Evolutionary conservation across 1,140 invertebrate genomes (phyloP).

Genomic region (Caenorhabditis briggsae): DNA sequence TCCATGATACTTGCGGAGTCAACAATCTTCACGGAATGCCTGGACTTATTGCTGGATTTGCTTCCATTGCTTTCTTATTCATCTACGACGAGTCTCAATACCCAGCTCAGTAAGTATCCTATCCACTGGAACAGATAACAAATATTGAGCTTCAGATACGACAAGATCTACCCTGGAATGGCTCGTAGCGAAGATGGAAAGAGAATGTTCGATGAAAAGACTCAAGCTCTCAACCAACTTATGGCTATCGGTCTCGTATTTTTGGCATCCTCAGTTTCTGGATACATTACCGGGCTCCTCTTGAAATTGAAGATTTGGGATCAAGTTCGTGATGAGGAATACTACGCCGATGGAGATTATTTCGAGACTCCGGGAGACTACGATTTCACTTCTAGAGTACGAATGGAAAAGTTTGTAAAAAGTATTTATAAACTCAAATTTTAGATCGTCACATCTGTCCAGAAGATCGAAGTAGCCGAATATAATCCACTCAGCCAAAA

Average conservation of each 20-base stretch:
- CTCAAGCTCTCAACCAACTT: constrained; percentile 72
- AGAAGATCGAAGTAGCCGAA: constrained; percentile 67
- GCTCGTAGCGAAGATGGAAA: constrained; percentile 3
- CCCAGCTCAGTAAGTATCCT: constrained; percentile 35
- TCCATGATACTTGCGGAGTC: constrained; percentile 94
- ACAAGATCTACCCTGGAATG: constrained; percentile 61
- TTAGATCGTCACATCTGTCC: constrained; percentile 65
- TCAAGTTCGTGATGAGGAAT: constrained; percentile 74
- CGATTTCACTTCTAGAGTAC: constrained; percentile 75
- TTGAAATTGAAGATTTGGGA: constrained; percentile 71
- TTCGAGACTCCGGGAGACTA: constrained; percentile 76
- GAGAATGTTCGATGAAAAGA: constrained; percentile 10
- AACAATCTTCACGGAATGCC: constrained; percentile 97
- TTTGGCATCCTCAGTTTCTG: constrained; percentile 69
- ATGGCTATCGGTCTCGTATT: constrained; percentile 70
- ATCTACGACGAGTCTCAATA: constrained; percentile 48
- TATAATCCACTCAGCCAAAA: constrained; percentile 63
- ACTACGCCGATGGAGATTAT: constrained; percentile 73
- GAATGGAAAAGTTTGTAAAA: neutral
- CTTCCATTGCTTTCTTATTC: constrained; percentile 78
- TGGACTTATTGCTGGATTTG: constrained; percentile 87
- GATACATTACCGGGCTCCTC: constrained; percentile 78
- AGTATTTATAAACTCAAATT: neutral
- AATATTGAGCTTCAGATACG: neutral
- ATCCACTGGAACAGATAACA: too few relatives aligned